phyloP scores from a whole-genome alignment of 2,113 vertebrate genomes.

The Etheostoma cragini region DNA sequence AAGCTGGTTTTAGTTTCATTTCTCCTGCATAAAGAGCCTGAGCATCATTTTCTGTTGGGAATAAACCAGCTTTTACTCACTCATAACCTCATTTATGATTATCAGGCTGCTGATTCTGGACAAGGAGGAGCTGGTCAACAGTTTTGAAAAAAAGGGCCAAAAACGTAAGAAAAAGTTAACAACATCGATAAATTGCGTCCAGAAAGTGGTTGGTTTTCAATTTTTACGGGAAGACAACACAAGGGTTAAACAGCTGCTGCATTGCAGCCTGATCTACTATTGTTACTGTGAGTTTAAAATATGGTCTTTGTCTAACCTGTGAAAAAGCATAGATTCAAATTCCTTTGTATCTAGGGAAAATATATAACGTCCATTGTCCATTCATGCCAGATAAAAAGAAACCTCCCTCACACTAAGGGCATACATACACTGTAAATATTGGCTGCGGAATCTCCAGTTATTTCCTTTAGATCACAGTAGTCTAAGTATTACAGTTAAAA shows the following conservation, averaged over 20 bases:
- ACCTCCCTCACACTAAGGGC: background rate
- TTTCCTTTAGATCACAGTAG: no score
- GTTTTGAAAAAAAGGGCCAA: no score
- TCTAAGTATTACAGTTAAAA: no score
- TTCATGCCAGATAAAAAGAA: background rate
- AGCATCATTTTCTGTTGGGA: background rate
- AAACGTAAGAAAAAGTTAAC: no score
- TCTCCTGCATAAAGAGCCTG: background rate
- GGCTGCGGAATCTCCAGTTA: no score
- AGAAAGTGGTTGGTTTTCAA: no score
- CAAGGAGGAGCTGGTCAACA: background rate
- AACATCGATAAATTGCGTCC: no score
- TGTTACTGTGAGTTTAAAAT: background rate
- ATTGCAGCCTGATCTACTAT: background rate
- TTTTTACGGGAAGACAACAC: no score
- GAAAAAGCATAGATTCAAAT: background rate
- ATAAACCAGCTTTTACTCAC: background rate
- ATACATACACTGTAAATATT: no score
- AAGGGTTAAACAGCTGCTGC: no score
- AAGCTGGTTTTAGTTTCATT: background rate
- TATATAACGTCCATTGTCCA: background rate
- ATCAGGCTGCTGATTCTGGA: background rate
- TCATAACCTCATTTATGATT: background rate
- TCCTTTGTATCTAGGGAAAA: background rate
- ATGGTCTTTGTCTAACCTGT: background rate